These are phyloP conservation scores for Saxicola maurus DNA, from an alignment of 2,797 vertebrate genomes.

Conservation along the genomic window DNA sequence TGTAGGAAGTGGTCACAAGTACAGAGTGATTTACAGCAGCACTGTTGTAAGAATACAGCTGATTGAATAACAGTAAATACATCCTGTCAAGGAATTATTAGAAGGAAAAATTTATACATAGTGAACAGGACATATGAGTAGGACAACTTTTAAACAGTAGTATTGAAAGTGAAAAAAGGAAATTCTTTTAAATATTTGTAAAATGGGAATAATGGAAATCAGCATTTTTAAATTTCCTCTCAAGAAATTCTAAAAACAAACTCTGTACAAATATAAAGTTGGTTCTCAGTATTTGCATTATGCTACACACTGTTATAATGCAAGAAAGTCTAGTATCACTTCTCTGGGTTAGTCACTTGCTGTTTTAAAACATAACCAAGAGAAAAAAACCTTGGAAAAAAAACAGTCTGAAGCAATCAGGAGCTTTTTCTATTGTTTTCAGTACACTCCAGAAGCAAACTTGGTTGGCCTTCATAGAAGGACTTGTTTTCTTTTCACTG, in stretches of 20 bases:
- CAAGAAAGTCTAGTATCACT: neutral
- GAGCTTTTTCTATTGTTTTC: neutral
- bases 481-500: neutral
- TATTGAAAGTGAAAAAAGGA: neutral
- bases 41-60: neutral
- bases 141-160: neutral
- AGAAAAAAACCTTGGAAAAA: neutral
- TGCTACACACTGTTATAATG: neutral
- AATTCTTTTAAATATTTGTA: neutral
- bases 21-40: neutral
- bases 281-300: neutral
- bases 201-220: neutral
- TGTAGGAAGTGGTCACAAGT: neutral
- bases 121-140: neutral
- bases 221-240: neutral
- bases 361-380: neutral
- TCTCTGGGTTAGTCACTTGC: neutral
- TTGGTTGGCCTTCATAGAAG: neutral
- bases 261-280: neutral
- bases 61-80: neutral
- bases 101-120: neutral
- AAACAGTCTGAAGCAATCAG: neutral
- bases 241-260: neutral
- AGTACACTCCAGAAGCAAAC: neutral
- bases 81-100: neutral